Evolutionary conservation across 2,797 vertebrate species (phyloP).

Genomic region (Spheniscus humboldti): DNA sequence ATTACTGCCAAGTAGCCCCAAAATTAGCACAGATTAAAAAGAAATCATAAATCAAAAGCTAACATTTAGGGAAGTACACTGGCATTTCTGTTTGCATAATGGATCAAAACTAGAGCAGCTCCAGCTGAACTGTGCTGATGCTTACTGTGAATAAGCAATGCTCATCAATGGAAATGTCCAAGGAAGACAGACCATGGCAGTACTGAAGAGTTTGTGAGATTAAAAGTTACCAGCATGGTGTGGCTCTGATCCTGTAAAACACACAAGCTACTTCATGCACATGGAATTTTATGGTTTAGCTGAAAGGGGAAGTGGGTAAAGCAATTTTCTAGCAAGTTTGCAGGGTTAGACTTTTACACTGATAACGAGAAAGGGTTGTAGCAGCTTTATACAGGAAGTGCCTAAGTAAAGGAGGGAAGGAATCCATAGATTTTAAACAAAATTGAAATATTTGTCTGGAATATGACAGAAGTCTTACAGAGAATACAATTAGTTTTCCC

Average conservation of each 20-base stretch:
- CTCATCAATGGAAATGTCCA: neutral
- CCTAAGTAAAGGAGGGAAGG: neutral
- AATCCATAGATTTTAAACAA: neutral
- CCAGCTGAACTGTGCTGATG: neutral
- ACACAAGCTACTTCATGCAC: neutral
- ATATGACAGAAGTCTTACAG: neutral
- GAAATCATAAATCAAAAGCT: neutral
- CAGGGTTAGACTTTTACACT: neutral
- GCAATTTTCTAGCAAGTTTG: neutral
- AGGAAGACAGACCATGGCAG: neutral
- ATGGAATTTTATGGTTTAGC: neutral
- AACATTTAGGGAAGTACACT: neutral
- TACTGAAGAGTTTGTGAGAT: neutral
- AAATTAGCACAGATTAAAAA: constrained; percentile 12
- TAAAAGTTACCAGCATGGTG: neutral
- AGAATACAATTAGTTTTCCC: neutral
- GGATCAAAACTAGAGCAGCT: neutral
- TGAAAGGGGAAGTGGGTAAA: neutral
- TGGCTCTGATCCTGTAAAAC: neutral
- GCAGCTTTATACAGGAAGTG: neutral
- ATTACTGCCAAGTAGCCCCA: neutral
- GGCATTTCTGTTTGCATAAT: neutral
- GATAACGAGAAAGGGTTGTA: neutral
- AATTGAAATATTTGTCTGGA: neutral
- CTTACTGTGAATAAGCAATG: neutral